Base-by-base conservation (phyloP, 2,113 vertebrate species). In the Cichladusa arquata region DNA sequence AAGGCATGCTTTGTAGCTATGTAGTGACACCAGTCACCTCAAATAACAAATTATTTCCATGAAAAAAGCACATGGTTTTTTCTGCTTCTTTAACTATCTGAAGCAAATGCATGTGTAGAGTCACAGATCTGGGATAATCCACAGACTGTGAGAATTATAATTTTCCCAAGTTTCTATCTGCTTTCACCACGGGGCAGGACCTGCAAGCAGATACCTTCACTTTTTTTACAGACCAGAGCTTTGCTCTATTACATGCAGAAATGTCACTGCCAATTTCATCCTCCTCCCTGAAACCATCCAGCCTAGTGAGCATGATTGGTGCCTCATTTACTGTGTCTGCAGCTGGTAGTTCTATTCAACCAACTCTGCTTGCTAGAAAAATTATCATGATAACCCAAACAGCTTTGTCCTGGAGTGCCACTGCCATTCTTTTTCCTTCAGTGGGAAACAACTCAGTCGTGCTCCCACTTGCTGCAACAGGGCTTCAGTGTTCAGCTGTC, bases 211-310 rank as follows among this genome's bases (percentile, higher is more conserved):
- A 71, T 25, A 45, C 33, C 33, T 64, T 65, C 45, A 40, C n/a
- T 50, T 57, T 24, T 79, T 70, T 64, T 29, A 70, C 28, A 62
- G n/a, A 70, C 23, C 2, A 6, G 12, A 88, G 40, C 64, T 82
- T 70, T 86, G n/a, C 48, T 47, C 26, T 66, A 50, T 47, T 53
- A 51, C n/a, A 66, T 14, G 24, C 50, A 76, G 33, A 73, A 90
- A 60, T 40, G 51, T 90, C 91, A 91, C 67, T 47, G 50, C 58
- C 73, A 62, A 95, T 95, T 94, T 86, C 50, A 92, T 42, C 58
- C 81, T 80, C 33, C 29, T 83, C 64, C 89, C 34, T 44, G 50
- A 87, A 85, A 79, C 53, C 53, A 45, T 36, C 53, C 77, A 87
- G 57, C 15, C 61, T 40, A 64, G 31, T 45, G 36, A 56, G 65